These are phyloP conservation scores for Athalia circularis DNA, from an alignment of 2,888 invertebrate genomes.

Conservation along the genomic window DNA sequence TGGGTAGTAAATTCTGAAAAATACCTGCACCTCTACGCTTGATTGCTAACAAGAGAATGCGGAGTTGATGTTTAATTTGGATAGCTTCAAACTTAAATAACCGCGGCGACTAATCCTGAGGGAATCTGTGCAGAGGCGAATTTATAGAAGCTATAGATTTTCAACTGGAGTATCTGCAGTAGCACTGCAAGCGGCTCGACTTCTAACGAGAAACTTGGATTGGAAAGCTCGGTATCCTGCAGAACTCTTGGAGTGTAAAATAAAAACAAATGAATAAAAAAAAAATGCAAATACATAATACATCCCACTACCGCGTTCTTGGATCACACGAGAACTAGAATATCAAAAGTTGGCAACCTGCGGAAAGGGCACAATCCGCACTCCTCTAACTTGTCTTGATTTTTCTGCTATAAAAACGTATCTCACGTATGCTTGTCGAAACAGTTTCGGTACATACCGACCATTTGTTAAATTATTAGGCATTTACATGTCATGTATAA, in stretches of 20 bases:
- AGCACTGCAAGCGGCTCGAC: not conserved
- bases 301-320: too few species aligned
- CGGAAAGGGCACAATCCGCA: too few species aligned
- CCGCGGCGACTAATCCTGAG: conserved; percentile 15
- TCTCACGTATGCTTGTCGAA: too few species aligned
- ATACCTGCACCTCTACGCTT: not conserved
- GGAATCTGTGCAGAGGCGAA: not conserved
- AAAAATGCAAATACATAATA: too few species aligned
- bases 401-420: too few species aligned
- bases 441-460: too few species aligned
- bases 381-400: too few species aligned
- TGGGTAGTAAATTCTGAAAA: not conserved
- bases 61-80: not conserved
- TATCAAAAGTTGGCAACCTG: too few species aligned
- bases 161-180: not conserved
- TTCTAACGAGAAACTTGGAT: conserved; percentile 8
- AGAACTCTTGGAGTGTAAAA: not conserved
- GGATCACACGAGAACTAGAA: too few species aligned
- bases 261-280: not conserved
- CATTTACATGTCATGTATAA: not conserved
- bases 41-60: conserved; percentile 7
- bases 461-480: too few species aligned
- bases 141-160: conserved; percentile 22
- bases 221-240: not conserved
- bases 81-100: conserved; percentile 21